Evolutionary conservation across 2,888 invertebrate species (phyloP), one percentile per base, ranked within the genome.

Genomic region (Tethea ocularis): DNA sequence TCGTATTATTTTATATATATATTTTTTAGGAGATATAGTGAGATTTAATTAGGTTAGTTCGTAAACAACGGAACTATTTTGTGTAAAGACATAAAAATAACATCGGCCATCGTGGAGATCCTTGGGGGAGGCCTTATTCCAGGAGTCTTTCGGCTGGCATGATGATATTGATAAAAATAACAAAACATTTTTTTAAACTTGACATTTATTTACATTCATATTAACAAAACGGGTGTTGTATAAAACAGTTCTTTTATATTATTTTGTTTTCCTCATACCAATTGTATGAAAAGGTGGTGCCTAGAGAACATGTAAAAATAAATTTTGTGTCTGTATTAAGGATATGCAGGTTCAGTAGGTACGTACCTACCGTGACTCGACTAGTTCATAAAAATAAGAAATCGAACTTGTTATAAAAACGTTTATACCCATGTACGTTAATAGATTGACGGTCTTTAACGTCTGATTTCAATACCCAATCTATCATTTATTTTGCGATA

Each of bases 181-280:
- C 75, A 64, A 70, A 74, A 75, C 62, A 68, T 66, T 69, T 77
- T n/a, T 83, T 90, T 85, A 83, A 90, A 93, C 93, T 93, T 93
- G 93, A 93, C 93, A 93, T 93, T 92, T 93, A 93, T 93, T 93
- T 93, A 93, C 93, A 93, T 93, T 89, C 87, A 93, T 92, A 90
- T 93, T 91, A 93, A 93, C 93, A 93, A 93, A 93, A 93, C 90
- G 90, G 92, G 91, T 93, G 93, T 93, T 93, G 93, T 93, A 93
- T 93, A 93, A 93, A 93, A 93, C 91, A 89, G 89, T 89, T 90
- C 83, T 86, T 87, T 89, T 79, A 76, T 75, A 75, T 78, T 72
- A 6, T 6, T 79, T 82, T n/a, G n/a, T 85, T 73, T 80, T 78
- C 84, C 84, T 80, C 79, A 84, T 87, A 88, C 87, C 88, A 86